Conservation (phyloP, 1,140 invertebrate genomes). For the Drosophila sproati region DNA sequence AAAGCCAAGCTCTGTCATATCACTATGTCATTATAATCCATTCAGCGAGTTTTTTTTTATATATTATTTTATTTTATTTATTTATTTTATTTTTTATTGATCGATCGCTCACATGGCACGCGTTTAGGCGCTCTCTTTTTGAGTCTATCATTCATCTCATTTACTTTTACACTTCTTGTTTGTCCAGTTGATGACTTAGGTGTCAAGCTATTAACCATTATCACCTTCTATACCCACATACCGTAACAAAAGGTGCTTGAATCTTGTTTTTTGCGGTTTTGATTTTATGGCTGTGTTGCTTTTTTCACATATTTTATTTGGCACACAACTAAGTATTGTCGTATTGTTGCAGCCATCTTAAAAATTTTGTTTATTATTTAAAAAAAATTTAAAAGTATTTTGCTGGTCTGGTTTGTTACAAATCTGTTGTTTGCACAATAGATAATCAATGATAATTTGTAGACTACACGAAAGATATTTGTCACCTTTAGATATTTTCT, state of each 20-base stretch:
- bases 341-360: background rate
- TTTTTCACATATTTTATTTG: constrained; percentile 43
- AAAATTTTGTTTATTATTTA: constrained; percentile 21
- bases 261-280: constrained; percentile 43
- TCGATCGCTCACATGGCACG: constrained; percentile 27
- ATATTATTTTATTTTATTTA: background rate
- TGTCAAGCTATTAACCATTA: constrained; percentile 66
- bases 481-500: background rate
- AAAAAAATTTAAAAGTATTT: background rate
- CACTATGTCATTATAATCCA: constrained; percentile 37
- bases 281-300: constrained; percentile 37
- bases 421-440: background rate
- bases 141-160: constrained; percentile 6
- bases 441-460: background rate
- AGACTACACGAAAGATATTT: background rate
- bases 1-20: constrained; percentile 24
- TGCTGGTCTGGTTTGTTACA: too few relatives aligned
- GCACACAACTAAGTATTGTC: constrained; percentile 9
- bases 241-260: constrained; percentile 20
- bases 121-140: constrained; percentile 15
- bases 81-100: background rate
- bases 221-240: constrained; percentile 55
- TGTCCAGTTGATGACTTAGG: constrained; percentile 63
- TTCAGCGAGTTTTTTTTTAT: constrained; percentile 34
- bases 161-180: constrained; percentile 36